phyloP scores from a whole-genome alignment of 2,888 invertebrate species.

The Polydrusus tereticollis region DNA sequence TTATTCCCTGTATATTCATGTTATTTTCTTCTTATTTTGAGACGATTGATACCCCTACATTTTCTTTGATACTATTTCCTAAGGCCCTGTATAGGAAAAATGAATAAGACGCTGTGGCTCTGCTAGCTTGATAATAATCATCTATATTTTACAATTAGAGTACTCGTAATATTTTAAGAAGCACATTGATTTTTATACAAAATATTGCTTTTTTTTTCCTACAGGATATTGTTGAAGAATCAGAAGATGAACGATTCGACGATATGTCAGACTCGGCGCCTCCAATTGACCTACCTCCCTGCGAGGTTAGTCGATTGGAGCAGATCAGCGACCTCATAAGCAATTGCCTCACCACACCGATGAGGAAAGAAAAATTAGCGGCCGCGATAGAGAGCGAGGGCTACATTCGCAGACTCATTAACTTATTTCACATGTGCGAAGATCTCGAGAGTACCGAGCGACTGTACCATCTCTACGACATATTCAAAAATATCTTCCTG shows the following conservation, averaged over 20 bases:
- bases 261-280: slow-evolving; percentile 96
- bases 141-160: no score
- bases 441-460: slow-evolving; percentile 96
- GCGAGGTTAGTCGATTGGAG: slow-evolving; percentile 92
- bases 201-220: slow-evolving; percentile 1
- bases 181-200: no score
- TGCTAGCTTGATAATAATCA: no score
- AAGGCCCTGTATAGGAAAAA: no score
- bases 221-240: slow-evolving; percentile 90
- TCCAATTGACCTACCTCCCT: slow-evolving; percentile 94
- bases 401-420: slow-evolving; percentile 94
- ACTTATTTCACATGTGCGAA: slow-evolving; percentile 97
- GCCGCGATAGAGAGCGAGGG: slow-evolving; percentile 93
- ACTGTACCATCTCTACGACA: slow-evolving; percentile 95
- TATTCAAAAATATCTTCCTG: slow-evolving; percentile 98
- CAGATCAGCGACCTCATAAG: slow-evolving; percentile 95
- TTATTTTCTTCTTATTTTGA: no score
- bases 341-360: slow-evolving; percentile 89
- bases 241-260: slow-evolving; percentile 96
- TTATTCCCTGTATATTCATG: no score
- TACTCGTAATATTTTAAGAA: no score
- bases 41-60: no score
- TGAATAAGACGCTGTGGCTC: no score
- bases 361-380: slow-evolving; percentile 94
- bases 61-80: no score